Evolutionary conservation across 2,888 invertebrate genomes (phyloP), one percentile per base, ranked within the genome.

Genomic region (Parelbella ahira): DNA sequence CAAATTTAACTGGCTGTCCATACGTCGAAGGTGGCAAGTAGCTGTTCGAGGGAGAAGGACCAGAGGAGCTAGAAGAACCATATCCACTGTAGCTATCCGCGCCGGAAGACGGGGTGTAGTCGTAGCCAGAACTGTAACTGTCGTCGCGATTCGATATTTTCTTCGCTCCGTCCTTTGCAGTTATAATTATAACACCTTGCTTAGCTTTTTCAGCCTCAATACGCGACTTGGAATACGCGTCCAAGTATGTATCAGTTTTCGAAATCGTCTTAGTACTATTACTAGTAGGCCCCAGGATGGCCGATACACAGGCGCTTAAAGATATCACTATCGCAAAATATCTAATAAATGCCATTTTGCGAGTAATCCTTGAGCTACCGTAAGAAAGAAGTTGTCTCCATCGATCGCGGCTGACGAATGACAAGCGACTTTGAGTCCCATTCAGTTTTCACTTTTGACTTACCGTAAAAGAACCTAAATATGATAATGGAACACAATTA

Each of bases 241-340:
- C 90, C 51, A 93, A 68, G 56, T 92, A 93, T 1, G 91, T 90
- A 64, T 93, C 92, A 1, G 76, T 77, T 63, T 82, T 83, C 34
- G 71, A 60, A 34, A 58, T 51, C 7, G 56, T 39, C 57, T 79
- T 81, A 1, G 80, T 84, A 42, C 58, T 63, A 48, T 82, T 86
- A 10, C 53, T 56, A n/a, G 49, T 44, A 5, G 82, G 83, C n/a
- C 79, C 80, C 4, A 83, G 65, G 25, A 87, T 83, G 28, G 84
- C 86, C 21, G 71, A 58, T 44, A 58, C 81, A 50, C 68, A 73
- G 49, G 58, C 71, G 56, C 68, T 58, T 34, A 79, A 48, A 43
- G 66, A 63, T 34, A 83, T 51, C 49, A 81, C 44, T 44, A 59
- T 57, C 37, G 67, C 54, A 50, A 67, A 60, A 54, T 63, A 54